phyloP scores from a whole-genome alignment of 2,888 invertebrate genomes.

The Lithophane semibrunnea region DNA sequence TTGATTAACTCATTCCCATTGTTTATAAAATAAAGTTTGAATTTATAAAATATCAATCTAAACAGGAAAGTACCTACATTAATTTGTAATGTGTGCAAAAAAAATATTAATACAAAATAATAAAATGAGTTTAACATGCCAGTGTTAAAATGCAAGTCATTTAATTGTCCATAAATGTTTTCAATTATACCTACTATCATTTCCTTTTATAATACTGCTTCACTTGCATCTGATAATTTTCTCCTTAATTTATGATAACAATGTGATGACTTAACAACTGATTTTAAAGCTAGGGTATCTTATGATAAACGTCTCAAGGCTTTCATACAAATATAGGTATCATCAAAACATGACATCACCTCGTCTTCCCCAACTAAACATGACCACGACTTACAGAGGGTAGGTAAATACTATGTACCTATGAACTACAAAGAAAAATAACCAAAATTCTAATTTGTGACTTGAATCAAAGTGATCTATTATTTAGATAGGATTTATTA shows the following conservation, averaged over 20 bases:
- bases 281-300: background rate
- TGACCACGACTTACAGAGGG: background rate
- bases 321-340: background rate
- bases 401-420: background rate
- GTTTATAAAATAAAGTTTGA: slow-evolving; percentile 17
- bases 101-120: background rate
- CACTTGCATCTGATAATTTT: slow-evolving; percentile 2
- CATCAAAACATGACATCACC: background rate
- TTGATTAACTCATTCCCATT: slow-evolving; percentile 30
- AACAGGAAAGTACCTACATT: background rate
- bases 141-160: slow-evolving; percentile 43
- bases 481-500: slow-evolving; percentile 4
- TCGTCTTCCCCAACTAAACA: background rate
- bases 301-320: background rate
- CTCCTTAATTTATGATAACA: background rate
- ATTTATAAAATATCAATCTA: slow-evolving; percentile 1
- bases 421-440: background rate
- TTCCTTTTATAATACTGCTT: background rate
- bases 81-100: background rate
- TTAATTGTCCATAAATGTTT: slow-evolving; percentile 21
- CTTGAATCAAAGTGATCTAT: slow-evolving; percentile 8
- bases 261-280: background rate
- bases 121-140: background rate
- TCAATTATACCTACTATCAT: background rate
- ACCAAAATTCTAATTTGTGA: background rate